Base-by-base conservation (phyloP, 2,797 vertebrate genomes). In the Leucoraja ocellata region DNA sequence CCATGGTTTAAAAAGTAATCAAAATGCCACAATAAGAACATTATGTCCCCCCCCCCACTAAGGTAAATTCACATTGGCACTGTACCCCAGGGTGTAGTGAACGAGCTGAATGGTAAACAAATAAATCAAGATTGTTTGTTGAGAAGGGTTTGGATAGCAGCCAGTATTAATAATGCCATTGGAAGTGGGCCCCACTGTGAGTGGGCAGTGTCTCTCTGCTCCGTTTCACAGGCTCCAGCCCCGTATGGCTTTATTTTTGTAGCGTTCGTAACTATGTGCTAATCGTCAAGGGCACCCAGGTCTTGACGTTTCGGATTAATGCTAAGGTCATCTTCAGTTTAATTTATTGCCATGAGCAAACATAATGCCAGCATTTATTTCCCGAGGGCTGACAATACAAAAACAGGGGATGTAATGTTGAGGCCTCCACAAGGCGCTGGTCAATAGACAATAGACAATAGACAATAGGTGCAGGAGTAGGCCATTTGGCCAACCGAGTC, bases 31-130 rank as follows among this genome's bases (percentile, higher is more conserved):
- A 61, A 78, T 74, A 84, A 84, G 65, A 88, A 68, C 16, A 36
- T 88, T 13, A 36, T 88, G 63, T 36, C n/a, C 84, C 21, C 65
- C n/a, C 84, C 21, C 68, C n/a, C 84, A 2, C 84, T 68, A 5
- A 88, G 36, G 61, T 88, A 16, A 88, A 68, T 88, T 68, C n/a
- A 68, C 36, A 63, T 88, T 88, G 84, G n/a, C 84, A 88, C 10
- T 18, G 16, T 68, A 68, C 32, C 61, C 39, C n/a, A 36, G 84
- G 84, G 61, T 36, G 32, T 25, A 32, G 32, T 8, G 16, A 68
- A 88, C 2, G 63, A 36, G 36, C 61, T 36, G 84, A 36, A 88
- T 68, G n/a, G 68, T 54, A 88, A 88, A 68, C 54, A 68, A 88
- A 9, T 88, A 88, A 68, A 68, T 88, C 61, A 88, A 88, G 61